Percentiles rank a stretch among this genome's conserved stretches.
Evolutionary conservation across 1,140 invertebrate species (phyloP).

Genomic region (Teleopsis dalmanni): DNA sequence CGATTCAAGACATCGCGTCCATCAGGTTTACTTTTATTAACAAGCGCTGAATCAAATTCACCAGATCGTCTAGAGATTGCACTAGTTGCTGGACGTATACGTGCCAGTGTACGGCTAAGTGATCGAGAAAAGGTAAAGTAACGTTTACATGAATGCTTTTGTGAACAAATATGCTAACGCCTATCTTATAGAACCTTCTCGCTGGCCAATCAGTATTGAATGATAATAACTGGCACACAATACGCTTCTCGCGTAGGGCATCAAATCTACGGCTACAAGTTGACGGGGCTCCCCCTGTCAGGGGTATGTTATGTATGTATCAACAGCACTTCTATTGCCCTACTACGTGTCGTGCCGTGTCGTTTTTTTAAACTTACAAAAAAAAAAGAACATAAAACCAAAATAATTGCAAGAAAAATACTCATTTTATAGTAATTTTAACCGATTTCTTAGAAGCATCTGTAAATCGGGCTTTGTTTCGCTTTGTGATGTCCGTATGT

Average conservation of each 20-base stretch:
- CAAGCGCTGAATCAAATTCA: slow-evolving; percentile 62
- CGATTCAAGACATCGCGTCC: slow-evolving; percentile 79
- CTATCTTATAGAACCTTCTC: slow-evolving; percentile 59
- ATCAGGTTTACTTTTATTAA: slow-evolving; percentile 63
- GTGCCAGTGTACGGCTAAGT: slow-evolving; percentile 73
- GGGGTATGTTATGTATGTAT: slow-evolving; percentile 71
- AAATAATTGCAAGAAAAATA: too few relatives aligned
- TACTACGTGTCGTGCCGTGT: slow-evolving; percentile 46
- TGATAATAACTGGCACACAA: slow-evolving; percentile 92
- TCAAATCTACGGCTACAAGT: slow-evolving; percentile 76
- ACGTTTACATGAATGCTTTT: not conserved
- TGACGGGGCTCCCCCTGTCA: slow-evolving; percentile 70
- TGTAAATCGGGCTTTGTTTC: too few relatives aligned
- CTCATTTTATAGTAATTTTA: too few relatives aligned
- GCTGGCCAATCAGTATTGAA: slow-evolving; percentile 74
- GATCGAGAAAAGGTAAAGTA: slow-evolving; percentile 71
- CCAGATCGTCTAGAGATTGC: slow-evolving; percentile 75
- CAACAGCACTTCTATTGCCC: slow-evolving; percentile 51
- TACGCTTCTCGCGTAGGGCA: slow-evolving; percentile 76
- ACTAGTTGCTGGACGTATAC: slow-evolving; percentile 70
- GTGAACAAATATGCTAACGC: not conserved
- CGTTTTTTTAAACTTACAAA: slow-evolving; percentile 29
- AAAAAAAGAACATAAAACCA: not conserved
- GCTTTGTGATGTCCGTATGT: too few relatives aligned
- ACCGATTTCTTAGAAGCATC: too few relatives aligned